A percentile compares a stretch with the other conserved stretches of the same genome.
These are phyloP conservation scores for Calliphora vicina DNA, from an alignment of 1,140 invertebrate species.

Conservation along the genomic window DNA sequence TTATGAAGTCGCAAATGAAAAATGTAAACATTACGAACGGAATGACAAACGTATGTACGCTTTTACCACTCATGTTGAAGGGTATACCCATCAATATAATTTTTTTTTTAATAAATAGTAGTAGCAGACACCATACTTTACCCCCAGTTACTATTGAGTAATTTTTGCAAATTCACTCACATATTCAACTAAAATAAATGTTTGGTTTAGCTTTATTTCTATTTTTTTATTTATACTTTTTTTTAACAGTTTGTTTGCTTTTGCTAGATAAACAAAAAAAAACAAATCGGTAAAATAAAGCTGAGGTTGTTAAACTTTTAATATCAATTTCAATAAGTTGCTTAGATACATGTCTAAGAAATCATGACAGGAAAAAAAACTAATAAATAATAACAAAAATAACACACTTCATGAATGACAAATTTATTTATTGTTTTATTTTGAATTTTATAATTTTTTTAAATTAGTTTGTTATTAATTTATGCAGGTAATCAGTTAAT, in stretches of 20 bases:
- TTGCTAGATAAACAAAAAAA: background rate
- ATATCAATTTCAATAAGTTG: background rate
- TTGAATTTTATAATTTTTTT: background rate
- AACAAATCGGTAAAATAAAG: background rate
- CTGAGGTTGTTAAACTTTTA: background rate
- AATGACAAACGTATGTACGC: no score
- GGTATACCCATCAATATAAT: no score
- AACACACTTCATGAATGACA: background rate
- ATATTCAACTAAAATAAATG: no score
- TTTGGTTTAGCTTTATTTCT: no score
- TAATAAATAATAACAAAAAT: background rate
- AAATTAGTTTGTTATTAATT: background rate
- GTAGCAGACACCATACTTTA: no score
- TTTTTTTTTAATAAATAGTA: no score
- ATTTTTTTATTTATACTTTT: no score
- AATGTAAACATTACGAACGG: no score
- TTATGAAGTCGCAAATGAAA: no score
- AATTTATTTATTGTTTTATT: background rate
- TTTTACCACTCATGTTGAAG: no score
- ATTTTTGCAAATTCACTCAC: no score
- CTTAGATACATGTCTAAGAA: background rate
- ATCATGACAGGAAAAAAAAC: background rate
- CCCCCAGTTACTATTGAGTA: no score
- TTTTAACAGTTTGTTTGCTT: background rate
- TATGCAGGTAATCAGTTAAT: background rate